Evolutionary conservation across 2,888 invertebrate species (phyloP), one percentile per base, ranked within the genome.

Genomic region (Miltochrista miniata): DNA sequence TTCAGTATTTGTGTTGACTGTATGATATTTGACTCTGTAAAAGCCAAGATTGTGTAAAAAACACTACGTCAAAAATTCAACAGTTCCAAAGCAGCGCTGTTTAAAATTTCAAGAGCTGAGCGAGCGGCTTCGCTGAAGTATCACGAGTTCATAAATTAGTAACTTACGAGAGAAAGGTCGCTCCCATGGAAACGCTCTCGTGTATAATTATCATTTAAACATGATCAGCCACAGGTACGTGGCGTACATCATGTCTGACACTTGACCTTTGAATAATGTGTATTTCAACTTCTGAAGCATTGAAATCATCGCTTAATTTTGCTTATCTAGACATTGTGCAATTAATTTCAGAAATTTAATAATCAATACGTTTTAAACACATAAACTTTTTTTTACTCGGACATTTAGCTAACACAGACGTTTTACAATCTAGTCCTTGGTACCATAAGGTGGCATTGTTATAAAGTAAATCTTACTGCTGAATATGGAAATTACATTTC

Each of bases 121-220:
- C 78, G 73, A 74, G 75, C 76, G 77, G 79, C 82, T 81, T 77
- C 77, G 76, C 74, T 77, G 74, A 72, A 82, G 81, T 80, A 85
- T 82, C 82, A 83, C 79, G 81, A 79, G 84, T 85, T 85, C 83
- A 87, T 87, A 87, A 88, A 87, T 88, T 87, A 86, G 85, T 87
- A 86, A 87, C 79, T 9, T 31, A 31, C 31, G 83, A 84, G 86
- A 79, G 82, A 80, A 85, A 85, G 85, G 84, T 82, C 83, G 78
- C 72, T 79, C 72, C 77, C 73, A 73, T 81, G 77, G 80, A 78
- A 74, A 72, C 74, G 74, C 74, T 64, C 74, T 74, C 79, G 83
- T 85, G 85, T 86, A 86, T 86, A 89, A 88, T 88, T 88, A 87
- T 85, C 85, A 83, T 87, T 87, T 85, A 85, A 86, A 85, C 85